Base-by-base conservation (phyloP, 2,113 vertebrate species). In the Sminthopsis crassicaudata region DNA sequence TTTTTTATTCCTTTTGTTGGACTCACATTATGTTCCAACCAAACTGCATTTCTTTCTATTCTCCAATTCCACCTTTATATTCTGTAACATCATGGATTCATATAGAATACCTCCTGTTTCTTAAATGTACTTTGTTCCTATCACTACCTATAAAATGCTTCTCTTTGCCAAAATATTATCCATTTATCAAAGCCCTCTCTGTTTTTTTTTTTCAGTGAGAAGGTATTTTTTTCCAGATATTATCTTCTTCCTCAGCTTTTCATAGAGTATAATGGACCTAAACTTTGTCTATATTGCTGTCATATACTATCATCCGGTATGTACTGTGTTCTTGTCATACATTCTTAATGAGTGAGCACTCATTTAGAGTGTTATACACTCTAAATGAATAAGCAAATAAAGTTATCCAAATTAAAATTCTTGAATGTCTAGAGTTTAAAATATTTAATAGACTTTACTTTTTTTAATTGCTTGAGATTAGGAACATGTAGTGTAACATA, bases 391-490 rank as follows among this genome's bases (percentile, higher is more conserved):
- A 67, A 67, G 30, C 36, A 27, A 27, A 27, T 57, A 36, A 67
- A 36, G 30, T 67, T 67, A 67, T 36, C 27, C 14, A 67, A 16
- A 67, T 67, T 36, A 11, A 67, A 67, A 14, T 67, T 36, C 60
- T 67, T 14, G 30, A 54, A 91, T 60, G 19, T n/a, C 11, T 12
- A 95, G 46, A 76, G 60, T 88, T 92, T 95, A 24, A 96, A 76
- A 76, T 46, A 84, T 90, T 76, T 76, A 91, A 36, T 55, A 48
- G 46, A 67, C 14, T 67, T 67, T 67, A 16, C 60, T 48, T 67
- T 36, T 67, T 36, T 36, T 36, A 67, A 60, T 67, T 36, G 30
- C 12, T 67, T 67, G 60, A 76, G 16, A 90, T 88, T 93, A 92
- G 42, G 11, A 48, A 90, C 3, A 8, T 2, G 5, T 42, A 42